Evolutionary conservation across 1,140 invertebrate species (phyloP).

Genomic region (Cryptotermes secundus): DNA sequence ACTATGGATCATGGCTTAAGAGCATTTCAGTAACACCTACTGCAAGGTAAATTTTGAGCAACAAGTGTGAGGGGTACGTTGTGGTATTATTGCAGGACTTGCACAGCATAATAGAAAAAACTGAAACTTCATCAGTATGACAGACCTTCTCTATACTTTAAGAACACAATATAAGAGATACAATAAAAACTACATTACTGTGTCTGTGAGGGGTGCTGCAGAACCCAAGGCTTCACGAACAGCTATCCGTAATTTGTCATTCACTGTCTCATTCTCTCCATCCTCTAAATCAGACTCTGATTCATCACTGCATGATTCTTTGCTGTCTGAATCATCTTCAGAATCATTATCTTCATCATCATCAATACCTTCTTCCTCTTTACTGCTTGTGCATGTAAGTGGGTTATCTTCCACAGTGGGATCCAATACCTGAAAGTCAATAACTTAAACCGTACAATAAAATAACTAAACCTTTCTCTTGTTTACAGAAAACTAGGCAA

Average conservation of each 20-base stretch:
- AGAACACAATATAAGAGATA: no score
- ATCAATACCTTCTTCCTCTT: conserved; percentile 44
- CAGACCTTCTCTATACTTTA: no score
- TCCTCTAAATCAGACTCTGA: conserved; percentile 52
- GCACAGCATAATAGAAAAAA: no score
- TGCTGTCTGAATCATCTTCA: conserved; percentile 42
- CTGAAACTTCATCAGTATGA: no score
- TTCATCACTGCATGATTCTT: conserved; percentile 43
- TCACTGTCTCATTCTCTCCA: conserved; percentile 60
- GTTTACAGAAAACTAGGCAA: no score
- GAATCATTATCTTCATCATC: conserved; percentile 46
- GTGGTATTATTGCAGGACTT: no score
- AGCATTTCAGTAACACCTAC: no score
- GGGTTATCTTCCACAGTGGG: conserved; percentile 62
- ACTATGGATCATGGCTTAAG: no score
- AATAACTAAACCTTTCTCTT: no score
- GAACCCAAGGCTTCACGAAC: conserved; percentile 60
- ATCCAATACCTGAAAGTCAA: conserved; percentile 56
- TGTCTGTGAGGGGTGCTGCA: conserved; percentile 55
- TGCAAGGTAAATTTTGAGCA: no score
- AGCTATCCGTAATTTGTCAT: conserved; percentile 64
- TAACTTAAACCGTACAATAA: no score
- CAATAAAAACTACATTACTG: conserved; percentile 28
- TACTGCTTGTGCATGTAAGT: conserved; percentile 45
- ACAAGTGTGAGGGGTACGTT: no score